Percentiles rank a stretch among this genome's conserved stretches.
Conservation (phyloP, 2,888 invertebrate genomes). For the Dicranocentrus wangi region DNA sequence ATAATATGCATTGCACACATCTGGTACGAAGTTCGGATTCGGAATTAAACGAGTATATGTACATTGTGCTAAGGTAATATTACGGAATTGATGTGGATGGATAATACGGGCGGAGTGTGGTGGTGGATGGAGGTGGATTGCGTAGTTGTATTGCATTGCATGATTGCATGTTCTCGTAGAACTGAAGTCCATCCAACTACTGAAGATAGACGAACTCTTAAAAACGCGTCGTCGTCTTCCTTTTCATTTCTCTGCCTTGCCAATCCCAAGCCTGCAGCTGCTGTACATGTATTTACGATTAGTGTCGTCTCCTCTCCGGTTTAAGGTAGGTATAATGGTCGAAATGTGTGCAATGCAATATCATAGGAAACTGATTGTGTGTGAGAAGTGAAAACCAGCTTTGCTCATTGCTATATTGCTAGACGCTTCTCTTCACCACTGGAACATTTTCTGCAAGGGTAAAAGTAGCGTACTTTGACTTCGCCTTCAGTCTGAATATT, state of each 20-base stretch:
- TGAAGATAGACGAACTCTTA: neutral
- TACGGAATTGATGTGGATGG: neutral
- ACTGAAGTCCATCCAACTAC: neutral
- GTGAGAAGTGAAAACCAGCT: neutral
- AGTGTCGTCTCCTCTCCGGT: constrained; percentile 33
- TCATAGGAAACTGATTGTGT: no score
- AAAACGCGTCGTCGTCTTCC: neutral
- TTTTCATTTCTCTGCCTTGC: constrained; percentile 19
- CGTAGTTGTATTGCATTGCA: constrained; percentile 23
- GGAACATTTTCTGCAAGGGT: constrained; percentile 51
- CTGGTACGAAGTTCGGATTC: no score
- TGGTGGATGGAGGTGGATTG: constrained; percentile 10
- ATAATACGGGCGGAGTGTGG: neutral
- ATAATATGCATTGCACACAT: neutral
- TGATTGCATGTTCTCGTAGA: constrained; percentile 17
- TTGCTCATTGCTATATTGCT: no score
- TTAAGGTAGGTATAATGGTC: no score
- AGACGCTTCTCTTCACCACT: no score
- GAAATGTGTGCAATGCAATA: no score
- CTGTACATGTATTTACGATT: no score
- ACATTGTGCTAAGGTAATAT: neutral
- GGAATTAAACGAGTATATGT: neutral
- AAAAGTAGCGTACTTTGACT: constrained; percentile 55
- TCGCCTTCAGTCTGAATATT: constrained; percentile 29
- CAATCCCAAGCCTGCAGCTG: constrained; percentile 57